Conservation (phyloP, 1,140 invertebrate species). For the Aethina tumida region DNA sequence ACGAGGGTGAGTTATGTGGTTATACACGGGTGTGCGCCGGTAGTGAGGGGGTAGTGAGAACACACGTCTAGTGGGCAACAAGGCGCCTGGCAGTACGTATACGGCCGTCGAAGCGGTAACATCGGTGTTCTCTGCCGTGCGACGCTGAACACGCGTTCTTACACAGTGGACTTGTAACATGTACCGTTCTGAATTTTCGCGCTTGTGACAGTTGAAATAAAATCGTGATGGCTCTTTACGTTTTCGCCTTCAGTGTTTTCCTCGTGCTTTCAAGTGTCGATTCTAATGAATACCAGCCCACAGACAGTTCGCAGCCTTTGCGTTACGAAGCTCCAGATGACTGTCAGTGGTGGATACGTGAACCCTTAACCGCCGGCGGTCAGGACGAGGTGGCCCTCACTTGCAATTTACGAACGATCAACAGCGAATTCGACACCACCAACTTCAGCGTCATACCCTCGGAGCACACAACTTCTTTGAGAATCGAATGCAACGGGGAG, state of each 20-base stretch:
- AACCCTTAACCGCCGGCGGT: conserved; percentile 39
- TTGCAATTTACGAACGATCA: conserved; percentile 68
- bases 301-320: conserved; percentile 45
- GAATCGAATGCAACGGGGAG: conserved; percentile 66
- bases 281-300: conserved; percentile 37
- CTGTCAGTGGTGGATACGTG: conserved; percentile 61
- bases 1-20: conserved; percentile 8
- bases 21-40: conserved; percentile 5
- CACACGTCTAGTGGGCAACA: conserved; percentile 5
- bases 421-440: conserved; percentile 73
- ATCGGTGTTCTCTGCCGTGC: conserved; percentile 4
- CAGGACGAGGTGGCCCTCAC: conserved; percentile 63
- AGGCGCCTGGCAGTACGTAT: too few relatives aligned
- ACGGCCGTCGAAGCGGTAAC: too few relatives aligned
- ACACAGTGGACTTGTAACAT: too few relatives aligned
- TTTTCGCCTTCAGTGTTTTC: conserved; percentile 26
- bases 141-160: too few relatives aligned
- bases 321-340: conserved; percentile 75
- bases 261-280: conserved; percentile 30
- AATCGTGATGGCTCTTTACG: conserved; percentile 7
- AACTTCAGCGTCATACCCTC: conserved; percentile 79
- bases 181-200: conserved; percentile 1
- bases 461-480: conserved; percentile 70
- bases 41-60: background rate
- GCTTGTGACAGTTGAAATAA: background rate